phyloP scores from a whole-genome alignment of 2,797 vertebrate species.

The Muscicapa striata region DNA sequence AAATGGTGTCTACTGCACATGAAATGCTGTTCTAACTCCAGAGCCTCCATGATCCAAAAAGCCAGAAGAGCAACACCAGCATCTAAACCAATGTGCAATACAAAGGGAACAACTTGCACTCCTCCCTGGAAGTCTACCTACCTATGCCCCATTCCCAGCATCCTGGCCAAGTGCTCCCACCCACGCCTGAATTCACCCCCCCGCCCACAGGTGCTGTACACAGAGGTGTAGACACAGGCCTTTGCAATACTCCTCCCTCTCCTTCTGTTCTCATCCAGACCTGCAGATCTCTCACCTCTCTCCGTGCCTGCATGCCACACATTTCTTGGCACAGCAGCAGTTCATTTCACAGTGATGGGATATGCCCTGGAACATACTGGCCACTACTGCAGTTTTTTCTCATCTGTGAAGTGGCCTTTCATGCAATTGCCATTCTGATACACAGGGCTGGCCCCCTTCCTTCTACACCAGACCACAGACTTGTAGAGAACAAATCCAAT shows the following conservation, averaged over 20 bases:
- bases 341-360: slow-evolving; percentile 23
- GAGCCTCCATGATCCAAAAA: not conserved
- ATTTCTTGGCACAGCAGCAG: slow-evolving; percentile 40
- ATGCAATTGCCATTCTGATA: slow-evolving; percentile 43
- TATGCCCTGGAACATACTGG: not conserved
- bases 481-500: not conserved
- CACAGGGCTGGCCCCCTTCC: not conserved
- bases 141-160: slow-evolving; percentile 29
- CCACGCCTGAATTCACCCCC: not conserved
- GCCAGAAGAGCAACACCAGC: slow-evolving; percentile 42
- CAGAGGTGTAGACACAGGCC: slow-evolving; percentile 25
- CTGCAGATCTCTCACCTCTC: not conserved
- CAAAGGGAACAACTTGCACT: slow-evolving; percentile 1
- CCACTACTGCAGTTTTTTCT: slow-evolving; percentile 62
- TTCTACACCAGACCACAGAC: slow-evolving; percentile 40
- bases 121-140: slow-evolving; percentile 49
- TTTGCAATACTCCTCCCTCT: slow-evolving; percentile 6
- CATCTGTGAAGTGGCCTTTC: slow-evolving; percentile 54
- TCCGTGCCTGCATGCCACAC: not conserved
- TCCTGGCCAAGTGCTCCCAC: slow-evolving; percentile 49
- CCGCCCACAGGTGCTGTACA: slow-evolving; percentile 26
- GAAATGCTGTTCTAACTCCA: not conserved
- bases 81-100: not conserved
- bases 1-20: not conserved
- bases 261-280: slow-evolving; percentile 3